These are phyloP conservation scores for Micrastur ruficollis DNA, from an alignment of 2,797 vertebrate species.

Conservation along the genomic window DNA sequence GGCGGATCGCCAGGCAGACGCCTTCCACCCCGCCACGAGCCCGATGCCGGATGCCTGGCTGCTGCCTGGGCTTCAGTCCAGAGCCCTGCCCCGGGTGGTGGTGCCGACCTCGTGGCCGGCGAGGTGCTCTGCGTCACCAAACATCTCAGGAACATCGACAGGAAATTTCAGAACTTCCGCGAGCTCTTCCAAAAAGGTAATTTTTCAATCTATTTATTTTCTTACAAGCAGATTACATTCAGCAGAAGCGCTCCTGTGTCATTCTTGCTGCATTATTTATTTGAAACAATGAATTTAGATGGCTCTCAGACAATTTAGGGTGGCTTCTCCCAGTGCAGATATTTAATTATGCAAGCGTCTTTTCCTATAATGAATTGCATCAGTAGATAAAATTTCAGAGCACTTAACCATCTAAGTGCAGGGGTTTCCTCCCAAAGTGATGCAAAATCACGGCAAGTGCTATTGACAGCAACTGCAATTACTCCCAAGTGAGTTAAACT, in stretches of 20 bases:
- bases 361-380: not conserved
- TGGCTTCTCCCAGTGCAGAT: not conserved
- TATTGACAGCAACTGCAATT: not conserved
- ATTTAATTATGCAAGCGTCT: not conserved
- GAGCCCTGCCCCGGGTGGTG: not conserved
- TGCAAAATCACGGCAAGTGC: not conserved
- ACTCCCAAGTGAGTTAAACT: not conserved
- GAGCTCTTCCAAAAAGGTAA: not conserved
- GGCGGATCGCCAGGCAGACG: too few species aligned
- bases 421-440: not conserved
- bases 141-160: not conserved
- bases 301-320: not conserved
- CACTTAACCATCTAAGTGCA: not conserved
- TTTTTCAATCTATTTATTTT: not conserved
- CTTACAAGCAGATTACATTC: not conserved
- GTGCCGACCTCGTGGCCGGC: not conserved
- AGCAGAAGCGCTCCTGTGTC: not conserved
- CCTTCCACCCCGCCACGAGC: not conserved
- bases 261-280: not conserved
- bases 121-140: not conserved
- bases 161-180: not conserved
- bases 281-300: not conserved
- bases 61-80: not conserved
- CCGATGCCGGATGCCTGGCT: not conserved
- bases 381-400: not conserved